Evolutionary conservation across 2,888 invertebrate species (phyloP), one percentile per base, ranked within the genome.

Genomic region (Cheilosia soror): DNA sequence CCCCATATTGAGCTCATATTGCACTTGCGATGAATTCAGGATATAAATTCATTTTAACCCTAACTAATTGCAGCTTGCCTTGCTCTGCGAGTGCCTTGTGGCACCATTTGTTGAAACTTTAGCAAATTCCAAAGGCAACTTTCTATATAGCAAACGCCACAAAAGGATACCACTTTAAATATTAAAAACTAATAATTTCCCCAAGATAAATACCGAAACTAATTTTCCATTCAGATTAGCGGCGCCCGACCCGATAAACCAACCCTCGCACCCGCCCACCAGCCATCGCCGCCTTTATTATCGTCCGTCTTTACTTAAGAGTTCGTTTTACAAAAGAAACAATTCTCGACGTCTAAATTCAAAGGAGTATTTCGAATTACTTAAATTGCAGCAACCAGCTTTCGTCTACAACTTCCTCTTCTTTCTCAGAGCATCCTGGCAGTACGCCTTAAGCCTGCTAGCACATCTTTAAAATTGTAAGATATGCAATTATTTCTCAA

Each of bases 401-500:
- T 9, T 37, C 37, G 31, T n/a, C 55, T 51, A 9, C 13, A 6
- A 13, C 13, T 57, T 20, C 25, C 31, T 7, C 44, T 49, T 7
- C 44, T 49, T 47, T n/a, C 37, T 49, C 11, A 20, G 9, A 72
- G 66, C 33, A 66, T 53, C 73, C 53, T 31, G 73, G 4, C 29
- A 5, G n/a, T 25, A 15, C 11, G 79, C 72, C 76, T 57, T 75
- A 68, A 85, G 81, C 79, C 69, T 62, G 68, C 27, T 47, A 65
- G 84, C 63, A 86, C 84, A 85, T 88, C 88, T 88, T 88, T 89
- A 89, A 90, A 90, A 90, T 90, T 91, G 90, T 91, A 90, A 90
- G 88, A 90, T 90, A 90, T 91, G 91, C 91, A 91, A 91, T 91
- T 91, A 91, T 90, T 90, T 89, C 90, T 89, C 88, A 85, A 87